Conservation (phyloP, 2,888 invertebrate genomes). For the Elysia crispata region DNA sequence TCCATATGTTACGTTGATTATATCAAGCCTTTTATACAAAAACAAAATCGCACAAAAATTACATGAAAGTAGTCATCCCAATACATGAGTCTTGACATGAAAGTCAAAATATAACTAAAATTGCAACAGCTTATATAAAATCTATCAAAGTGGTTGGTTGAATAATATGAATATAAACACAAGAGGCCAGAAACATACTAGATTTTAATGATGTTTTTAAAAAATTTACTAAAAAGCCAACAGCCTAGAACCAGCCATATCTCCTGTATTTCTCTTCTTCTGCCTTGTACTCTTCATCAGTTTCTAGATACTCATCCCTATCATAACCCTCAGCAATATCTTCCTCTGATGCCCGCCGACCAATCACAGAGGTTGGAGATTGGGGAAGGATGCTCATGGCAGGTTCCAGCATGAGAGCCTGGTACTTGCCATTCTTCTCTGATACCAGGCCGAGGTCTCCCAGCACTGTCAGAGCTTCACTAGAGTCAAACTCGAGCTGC, state of each 20-base stretch:
- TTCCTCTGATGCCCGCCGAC: conserved; percentile 62
- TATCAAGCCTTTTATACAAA: no score
- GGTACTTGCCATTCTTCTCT: conserved; percentile 62
- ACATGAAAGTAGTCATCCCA: no score
- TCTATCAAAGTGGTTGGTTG: no score
- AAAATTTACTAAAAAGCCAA: no score
- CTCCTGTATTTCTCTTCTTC: conserved; percentile 63
- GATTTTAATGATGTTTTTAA: no score
- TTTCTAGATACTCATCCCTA: conserved; percentile 67
- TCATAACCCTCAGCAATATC: conserved; percentile 74
- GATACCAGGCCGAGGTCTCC: conserved; percentile 67
- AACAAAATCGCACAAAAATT: no score
- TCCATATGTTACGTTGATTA: no score
- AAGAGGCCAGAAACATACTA: no score
- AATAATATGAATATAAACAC: no score
- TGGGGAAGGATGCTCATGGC: conserved; percentile 71
- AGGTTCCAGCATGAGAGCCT: conserved; percentile 69
- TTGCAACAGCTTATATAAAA: no score
- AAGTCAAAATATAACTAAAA: no score
- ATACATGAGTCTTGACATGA: no score
- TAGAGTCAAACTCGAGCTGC: conserved; percentile 65
- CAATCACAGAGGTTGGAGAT: conserved; percentile 64
- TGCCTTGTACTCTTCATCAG: conserved; percentile 68
- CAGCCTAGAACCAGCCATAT: conserved; percentile 64
- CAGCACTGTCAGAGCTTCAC: conserved; percentile 67